Conservation (phyloP, 2,797 vertebrate species). For the Lutjanus campechanus region DNA sequence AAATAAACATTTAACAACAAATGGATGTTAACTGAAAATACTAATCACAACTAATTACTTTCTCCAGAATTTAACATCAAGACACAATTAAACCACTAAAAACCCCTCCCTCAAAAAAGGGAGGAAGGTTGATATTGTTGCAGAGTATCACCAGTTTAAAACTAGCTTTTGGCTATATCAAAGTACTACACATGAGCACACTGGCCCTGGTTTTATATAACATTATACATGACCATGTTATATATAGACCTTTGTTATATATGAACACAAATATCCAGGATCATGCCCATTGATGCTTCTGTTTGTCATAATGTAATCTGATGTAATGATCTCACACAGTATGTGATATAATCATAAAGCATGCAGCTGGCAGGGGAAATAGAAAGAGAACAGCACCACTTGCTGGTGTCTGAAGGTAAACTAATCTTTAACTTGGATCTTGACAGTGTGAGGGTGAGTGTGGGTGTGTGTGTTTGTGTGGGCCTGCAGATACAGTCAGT, state of each 20-base stretch:
- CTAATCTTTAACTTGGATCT: not conserved
- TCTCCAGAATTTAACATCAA: no score
- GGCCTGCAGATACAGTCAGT: not conserved
- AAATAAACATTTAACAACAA: no score
- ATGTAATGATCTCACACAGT: not conserved
- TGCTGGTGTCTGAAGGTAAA: not conserved
- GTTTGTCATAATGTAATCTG: not conserved
- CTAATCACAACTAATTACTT: no score
- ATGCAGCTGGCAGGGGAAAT: not conserved
- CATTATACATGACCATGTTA: no score
- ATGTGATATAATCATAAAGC: not conserved
- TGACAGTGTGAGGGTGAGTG: no score
- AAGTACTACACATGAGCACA: not conserved
- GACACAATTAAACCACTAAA: no score
- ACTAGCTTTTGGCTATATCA: not conserved
- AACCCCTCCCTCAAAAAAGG: no score
- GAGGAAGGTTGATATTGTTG: no score
- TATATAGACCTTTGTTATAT: not conserved
- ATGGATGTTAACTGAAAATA: no score
- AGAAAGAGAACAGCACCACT: constrained; percentile 25
- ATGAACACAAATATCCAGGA: no score
- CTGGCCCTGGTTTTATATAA: no score
- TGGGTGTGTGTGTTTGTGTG: not conserved
- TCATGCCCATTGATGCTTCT: not conserved
- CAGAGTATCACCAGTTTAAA: no score